Evolutionary conservation across 1,140 invertebrate genomes (phyloP), one percentile per base, ranked within the genome.

Genomic region (Drosophila leontia): DNA sequence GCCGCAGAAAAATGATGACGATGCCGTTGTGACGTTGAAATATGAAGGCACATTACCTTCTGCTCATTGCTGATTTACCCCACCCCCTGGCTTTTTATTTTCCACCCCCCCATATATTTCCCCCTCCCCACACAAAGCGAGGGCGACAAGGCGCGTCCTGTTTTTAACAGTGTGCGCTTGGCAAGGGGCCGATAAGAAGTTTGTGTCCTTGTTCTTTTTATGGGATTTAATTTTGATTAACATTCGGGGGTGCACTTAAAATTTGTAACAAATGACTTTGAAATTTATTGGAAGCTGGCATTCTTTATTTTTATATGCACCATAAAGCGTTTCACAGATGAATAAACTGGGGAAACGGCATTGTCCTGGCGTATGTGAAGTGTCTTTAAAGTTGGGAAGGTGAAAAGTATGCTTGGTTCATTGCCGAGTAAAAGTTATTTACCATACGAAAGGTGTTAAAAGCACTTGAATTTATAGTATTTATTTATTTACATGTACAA

Each of bases 21-120:
- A 85, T 82, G 85, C 85, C 81, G 80, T 72, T 72, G 86, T 90
- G 86, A 90, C 85, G 86, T 90, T 90, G 85, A 90, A 90, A 82
- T 90, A 90, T 90, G 86, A 90, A 77, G 75, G 47, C 75, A 75
- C 85, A 90, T 85, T 91, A 90, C 81, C 81, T 81, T 75, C 75
- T 47, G 34, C 26, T 58, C 34, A 71, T 51, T 72, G 70, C 17
- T 70, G 67, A 60, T 60, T 42, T 72, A 50, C 35, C 12, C 11
- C 42, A 32, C 23, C 11, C 32, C 23, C 8, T 5, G 32, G 37
- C 44, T 15, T 32, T 7, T 26, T 34, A 59, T 59, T 60, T 34
- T 15, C n/a, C 17, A 3, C 59, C 74, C 4, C 4, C 7, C 11
- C 26, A 29, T 29, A 29, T 3, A 41, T 9, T 13, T 44, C 7